phyloP scores from a whole-genome alignment of 2,797 vertebrate species.

The Eremophila alpestris region DNA sequence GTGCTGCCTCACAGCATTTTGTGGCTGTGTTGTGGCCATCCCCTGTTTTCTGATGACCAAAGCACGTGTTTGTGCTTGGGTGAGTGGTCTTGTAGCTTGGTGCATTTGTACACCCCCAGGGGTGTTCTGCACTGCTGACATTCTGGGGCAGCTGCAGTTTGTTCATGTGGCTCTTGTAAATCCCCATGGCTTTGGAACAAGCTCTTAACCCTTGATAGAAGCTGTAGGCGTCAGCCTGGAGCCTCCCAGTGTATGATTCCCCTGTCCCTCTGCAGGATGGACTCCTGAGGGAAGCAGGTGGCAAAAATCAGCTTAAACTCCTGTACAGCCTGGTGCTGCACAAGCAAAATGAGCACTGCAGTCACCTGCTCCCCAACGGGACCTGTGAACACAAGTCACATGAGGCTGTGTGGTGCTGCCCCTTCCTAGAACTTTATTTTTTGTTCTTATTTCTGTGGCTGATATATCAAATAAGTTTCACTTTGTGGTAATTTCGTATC shows the following conservation, averaged over 20 bases:
- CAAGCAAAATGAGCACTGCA: background rate
- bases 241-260: background rate
- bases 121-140: background rate
- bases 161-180: background rate
- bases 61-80: background rate
- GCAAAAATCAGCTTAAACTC: background rate
- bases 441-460: background rate
- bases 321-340: background rate
- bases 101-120: background rate
- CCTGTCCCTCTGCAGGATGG: background rate
- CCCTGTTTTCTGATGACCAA: background rate
- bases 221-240: background rate
- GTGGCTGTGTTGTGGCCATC: background rate
- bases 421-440: background rate
- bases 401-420: background rate
- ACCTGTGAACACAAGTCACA: background rate
- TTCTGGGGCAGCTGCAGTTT: background rate
- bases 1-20: background rate
- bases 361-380: background rate
- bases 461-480: background rate
- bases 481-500: background rate
- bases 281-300: background rate
- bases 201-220: background rate
- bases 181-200: background rate
- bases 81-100: fast-evolving